Conservation (phyloP, 1,140 invertebrate species). For the Caenorhabditis remanei region DNA sequence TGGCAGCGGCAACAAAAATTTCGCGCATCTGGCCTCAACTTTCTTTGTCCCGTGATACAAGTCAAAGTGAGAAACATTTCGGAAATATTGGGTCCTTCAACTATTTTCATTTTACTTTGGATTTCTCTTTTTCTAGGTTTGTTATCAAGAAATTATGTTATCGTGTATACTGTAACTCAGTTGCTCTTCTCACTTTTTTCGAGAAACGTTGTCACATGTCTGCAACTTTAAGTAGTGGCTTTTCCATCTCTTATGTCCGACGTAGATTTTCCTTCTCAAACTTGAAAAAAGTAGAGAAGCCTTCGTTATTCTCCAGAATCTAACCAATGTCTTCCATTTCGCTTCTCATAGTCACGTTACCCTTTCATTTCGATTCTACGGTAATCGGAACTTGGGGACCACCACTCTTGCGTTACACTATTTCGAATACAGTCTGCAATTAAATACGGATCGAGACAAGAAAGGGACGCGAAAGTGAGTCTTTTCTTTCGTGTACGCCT, state of each 20-base stretch:
- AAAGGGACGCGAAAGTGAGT: constrained; percentile 55
- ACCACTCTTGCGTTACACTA: not conserved
- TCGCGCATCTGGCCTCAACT: constrained; percentile 54
- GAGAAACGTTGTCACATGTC: no score
- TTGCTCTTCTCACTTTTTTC: no score
- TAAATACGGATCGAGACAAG: constrained; percentile 49
- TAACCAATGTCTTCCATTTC: not conserved
- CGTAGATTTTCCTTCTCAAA: no score
- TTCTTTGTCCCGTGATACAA: constrained; percentile 46
- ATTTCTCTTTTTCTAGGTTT: no score
- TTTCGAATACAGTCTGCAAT: constrained; percentile 48
- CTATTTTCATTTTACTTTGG: not conserved
- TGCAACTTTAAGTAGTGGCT: no score
- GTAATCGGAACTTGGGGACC: constrained; percentile 14
- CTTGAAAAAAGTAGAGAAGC: no score
- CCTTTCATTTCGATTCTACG: not conserved
- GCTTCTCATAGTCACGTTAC: not conserved
- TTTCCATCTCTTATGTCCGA: no score
- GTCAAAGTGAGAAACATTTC: constrained; percentile 13
- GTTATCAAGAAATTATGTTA: no score
- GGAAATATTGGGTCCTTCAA: constrained; percentile 1
- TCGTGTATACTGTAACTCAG: no score
- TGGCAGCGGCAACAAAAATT: constrained; percentile 19
- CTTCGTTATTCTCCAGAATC: not conserved
- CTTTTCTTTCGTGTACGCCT: constrained; percentile 34